Evolutionary conservation across 2,888 invertebrate genomes (phyloP), one percentile per base, ranked within the genome.

Genomic region (Clepsis dumicolana): DNA sequence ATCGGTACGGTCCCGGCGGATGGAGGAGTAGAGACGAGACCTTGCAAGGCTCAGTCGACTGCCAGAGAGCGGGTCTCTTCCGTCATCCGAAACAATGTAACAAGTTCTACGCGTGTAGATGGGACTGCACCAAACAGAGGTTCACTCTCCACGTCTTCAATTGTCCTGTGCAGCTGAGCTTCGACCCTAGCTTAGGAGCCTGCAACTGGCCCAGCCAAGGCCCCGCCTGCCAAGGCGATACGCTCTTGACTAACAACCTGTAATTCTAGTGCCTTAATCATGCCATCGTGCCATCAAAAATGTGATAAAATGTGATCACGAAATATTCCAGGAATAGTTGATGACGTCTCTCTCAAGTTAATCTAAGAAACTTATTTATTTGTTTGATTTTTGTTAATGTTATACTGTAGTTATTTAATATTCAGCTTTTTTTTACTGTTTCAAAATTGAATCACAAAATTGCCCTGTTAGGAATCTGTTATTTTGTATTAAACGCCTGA

Each of bases 141-240:
- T 97, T 95, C 83, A 96, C 96, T 1, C 93, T 97, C 7, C 96
- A 96, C 79, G 94, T 96, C 1, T 96, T 97, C 85, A 96, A 96
- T 80, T 97, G 97, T 78, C 97, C 97, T 0, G 94, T 97, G 14
- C 96, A 96, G 81, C 90, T 97, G 60, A 96, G 96, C 57, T 97
- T 97, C 78, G 97, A 97, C 83, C 94, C 95, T 21, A 95, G 91
- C 65, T 93, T 96, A 76, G 95, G 96, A n/a, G 97, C 97, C 57
- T 97, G 97, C 78, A 97, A 97, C 85, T 97, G 96, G 96, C 97
- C 97, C 1, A 96, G 96, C 79, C 96, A 96, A 80, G 97, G 97
- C 29, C 97, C 97, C 0, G 95, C 96, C 61, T 97, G 97, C 83
- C 95, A 96, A 74, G 96, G 95, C 63, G 95, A 96, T 79, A 96